Evolutionary conservation across 1,140 invertebrate species (phyloP).

Genomic region (Neuroterus valhalla): DNA sequence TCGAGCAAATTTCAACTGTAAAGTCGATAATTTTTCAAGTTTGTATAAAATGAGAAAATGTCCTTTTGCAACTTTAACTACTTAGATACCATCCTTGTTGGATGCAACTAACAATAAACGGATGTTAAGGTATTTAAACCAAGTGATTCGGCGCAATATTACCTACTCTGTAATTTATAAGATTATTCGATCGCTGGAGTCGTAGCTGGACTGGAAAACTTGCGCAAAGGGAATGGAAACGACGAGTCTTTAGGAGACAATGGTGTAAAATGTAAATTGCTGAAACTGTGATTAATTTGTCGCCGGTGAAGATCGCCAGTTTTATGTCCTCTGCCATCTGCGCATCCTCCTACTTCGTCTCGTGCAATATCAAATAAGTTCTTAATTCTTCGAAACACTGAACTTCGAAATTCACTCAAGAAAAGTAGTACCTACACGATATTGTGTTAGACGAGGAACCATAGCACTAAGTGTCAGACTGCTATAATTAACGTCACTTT

Average conservation of each 20-base stretch:
- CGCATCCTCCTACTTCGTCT: neutral
- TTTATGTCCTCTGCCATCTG: neutral
- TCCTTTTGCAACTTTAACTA: too few species aligned
- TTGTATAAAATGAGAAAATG: too few species aligned
- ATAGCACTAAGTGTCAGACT: too few species aligned
- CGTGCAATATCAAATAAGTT: slow-evolving; percentile 25
- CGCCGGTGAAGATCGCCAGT: neutral
- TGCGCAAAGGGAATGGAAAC: slow-evolving; percentile 7
- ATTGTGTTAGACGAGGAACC: too few species aligned
- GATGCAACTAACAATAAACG: slow-evolving; percentile 47
- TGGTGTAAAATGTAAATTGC: slow-evolving; percentile 61
- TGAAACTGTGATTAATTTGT: slow-evolving; percentile 64
- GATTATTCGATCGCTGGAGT: neutral
- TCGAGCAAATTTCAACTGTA: too few species aligned
- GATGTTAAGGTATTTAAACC: slow-evolving; percentile 50
- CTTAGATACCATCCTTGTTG: too few species aligned
- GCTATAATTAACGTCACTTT: too few species aligned
- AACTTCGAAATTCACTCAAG: slow-evolving; percentile 9
- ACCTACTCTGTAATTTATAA: slow-evolving; percentile 5
- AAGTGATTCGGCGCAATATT: slow-evolving; percentile 62
- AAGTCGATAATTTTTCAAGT: too few species aligned
- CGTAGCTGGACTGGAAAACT: slow-evolving; percentile 14
- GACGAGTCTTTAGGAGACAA: slow-evolving; percentile 36
- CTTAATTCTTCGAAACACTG: slow-evolving; percentile 34
- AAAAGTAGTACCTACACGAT: neutral